A percentile compares a stretch with the other conserved stretches of the same genome.
These are phyloP conservation scores for Agrenia bidenticulata DNA, from an alignment of 2,888 invertebrate genomes.

Conservation along the genomic window DNA sequence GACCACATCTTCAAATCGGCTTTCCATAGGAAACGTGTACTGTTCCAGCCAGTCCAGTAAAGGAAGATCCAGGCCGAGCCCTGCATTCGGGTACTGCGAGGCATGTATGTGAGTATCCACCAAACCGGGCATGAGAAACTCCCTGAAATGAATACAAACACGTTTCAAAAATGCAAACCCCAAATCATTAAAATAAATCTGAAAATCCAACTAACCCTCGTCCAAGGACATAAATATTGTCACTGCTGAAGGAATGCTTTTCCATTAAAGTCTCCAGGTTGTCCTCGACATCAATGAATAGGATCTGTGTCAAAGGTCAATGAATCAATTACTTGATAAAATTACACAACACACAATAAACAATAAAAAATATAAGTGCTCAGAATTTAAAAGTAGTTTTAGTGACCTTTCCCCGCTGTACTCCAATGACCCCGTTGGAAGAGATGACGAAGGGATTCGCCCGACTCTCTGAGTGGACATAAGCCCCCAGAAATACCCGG, in stretches of 20 bases:
- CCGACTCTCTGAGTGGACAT: constrained; percentile 55
- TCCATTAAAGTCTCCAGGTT: constrained; percentile 54
- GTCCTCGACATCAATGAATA: constrained; percentile 56
- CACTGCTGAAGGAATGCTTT: constrained; percentile 52
- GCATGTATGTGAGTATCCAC: constrained; percentile 89
- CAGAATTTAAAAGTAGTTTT: no score
- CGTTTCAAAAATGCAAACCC: no score
- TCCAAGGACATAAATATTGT: constrained; percentile 39
- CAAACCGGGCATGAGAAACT: constrained; percentile 81
- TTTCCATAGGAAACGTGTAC: constrained; percentile 84
- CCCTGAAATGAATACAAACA: constrained; percentile 50
- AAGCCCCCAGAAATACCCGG: constrained; percentile 55
- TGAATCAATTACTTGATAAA: background rate
- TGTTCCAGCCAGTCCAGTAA: constrained; percentile 80
- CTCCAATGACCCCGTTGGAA: constrained; percentile 62
- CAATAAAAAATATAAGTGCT: no score
- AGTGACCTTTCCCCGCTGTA: constrained; percentile 64
- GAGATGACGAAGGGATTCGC: constrained; percentile 56
- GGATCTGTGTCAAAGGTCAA: constrained; percentile 56
- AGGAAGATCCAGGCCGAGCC: constrained; percentile 75
- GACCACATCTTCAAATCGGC: constrained; percentile 66
- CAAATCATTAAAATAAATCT: no score
- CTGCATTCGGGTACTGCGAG: constrained; percentile 82
- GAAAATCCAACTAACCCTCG: constrained; percentile 31
- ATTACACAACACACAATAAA: background rate